phyloP scores from a whole-genome alignment of 2,888 invertebrate genomes.

The Patella ulyssiponensis region DNA sequence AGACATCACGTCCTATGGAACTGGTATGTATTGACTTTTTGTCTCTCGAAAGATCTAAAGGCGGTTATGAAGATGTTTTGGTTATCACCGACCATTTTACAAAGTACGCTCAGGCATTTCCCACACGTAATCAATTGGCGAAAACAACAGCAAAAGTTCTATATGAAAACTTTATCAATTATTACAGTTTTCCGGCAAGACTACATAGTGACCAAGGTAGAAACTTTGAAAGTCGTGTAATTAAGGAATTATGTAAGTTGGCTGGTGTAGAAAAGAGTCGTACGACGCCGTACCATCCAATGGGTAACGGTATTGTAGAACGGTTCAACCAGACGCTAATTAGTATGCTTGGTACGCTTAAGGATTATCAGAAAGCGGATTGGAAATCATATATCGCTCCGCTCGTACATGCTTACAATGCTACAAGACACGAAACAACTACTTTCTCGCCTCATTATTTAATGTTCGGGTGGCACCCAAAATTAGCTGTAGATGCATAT shows the following conservation, averaged over 20 bases:
- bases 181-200: not conserved
- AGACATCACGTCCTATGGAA: no score
- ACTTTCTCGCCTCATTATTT: not conserved
- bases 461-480: not conserved
- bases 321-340: slow-evolving; percentile 1
- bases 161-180: not conserved
- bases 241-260: slow-evolving; percentile 11
- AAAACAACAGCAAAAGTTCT: not conserved
- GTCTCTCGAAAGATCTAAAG: slow-evolving; percentile 18
- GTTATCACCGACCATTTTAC: slow-evolving; percentile 24
- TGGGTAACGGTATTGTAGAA: not conserved
- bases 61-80: slow-evolving; percentile 18
- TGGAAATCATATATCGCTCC: not conserved
- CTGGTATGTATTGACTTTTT: no score
- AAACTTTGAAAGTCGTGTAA: slow-evolving; percentile 4
- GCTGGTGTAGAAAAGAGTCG: slow-evolving; percentile 16
- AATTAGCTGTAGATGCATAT: not conserved
- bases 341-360: not conserved
- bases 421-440: not conserved
- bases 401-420: not conserved
- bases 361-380: not conserved
- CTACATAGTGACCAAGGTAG: not conserved
- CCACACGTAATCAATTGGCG: slow-evolving; percentile 30
- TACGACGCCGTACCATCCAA: not conserved
- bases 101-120: slow-evolving; percentile 29